Evolutionary conservation across 2,888 invertebrate species (phyloP), one percentile per base, ranked within the genome.

Genomic region (Ptychoptera contaminata): DNA sequence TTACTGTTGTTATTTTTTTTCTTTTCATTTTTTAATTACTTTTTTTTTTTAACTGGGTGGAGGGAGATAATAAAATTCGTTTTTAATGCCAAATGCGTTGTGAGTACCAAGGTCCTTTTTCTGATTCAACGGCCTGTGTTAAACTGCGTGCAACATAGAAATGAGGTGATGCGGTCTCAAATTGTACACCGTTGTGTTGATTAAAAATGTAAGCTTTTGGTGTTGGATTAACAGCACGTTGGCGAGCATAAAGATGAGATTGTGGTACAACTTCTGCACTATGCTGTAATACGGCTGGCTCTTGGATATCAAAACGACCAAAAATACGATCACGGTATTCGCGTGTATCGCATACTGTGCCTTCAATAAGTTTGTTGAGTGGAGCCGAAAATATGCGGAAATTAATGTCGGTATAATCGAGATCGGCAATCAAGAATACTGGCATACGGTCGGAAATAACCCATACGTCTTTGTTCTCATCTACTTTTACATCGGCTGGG

Each of bases 391-490:
- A 78, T 50, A 86, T 75, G 54, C 84, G 74, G 65, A 85, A 86
- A 58, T 87, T 87, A 9, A 81, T 70, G 51, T 86, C 84, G 38
- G 72, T 76, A 56, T 77, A 84, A 58, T 85, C 78, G 32, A 87
- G 62, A 37, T 72, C 73, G 6, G 76, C 65, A 52, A 76, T 72
- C 31, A 86, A 64, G 55, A 86, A 86, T 10, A 79, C 77, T 0
- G 85, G 79, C 86, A 87, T 86, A 36, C 79, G 72, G 59, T 87
- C 86, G 0, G 84, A 84, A 2, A 87, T 72, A 0, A 85, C 80
- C 87, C 87, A 87, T 3, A 82, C 70, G 50, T 82, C 79, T 49
- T 73, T 69, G 46, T 74, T 71, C 40, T 72, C 70, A 59, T 83
- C 77, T 49, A 86, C 78, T 66, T 85, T 85, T 2, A 87, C 70